Percentiles rank a stretch among this genome's conserved stretches.
phyloP scores from a whole-genome alignment of 2,797 vertebrate genomes.

The Notoglanidium macrostoma region DNA sequence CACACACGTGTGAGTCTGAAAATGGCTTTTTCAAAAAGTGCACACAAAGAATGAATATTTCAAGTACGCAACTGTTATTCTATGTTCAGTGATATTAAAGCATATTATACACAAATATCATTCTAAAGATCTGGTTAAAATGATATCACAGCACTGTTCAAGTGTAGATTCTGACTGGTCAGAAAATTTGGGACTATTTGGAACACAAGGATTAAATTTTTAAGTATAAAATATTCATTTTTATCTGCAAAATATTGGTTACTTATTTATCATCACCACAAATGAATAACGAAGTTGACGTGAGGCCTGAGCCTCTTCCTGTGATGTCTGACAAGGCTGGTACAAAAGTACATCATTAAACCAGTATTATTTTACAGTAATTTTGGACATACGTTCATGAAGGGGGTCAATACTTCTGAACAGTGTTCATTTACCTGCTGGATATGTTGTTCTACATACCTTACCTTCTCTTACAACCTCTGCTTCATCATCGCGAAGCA shows the following conservation, averaged over 20 bases:
- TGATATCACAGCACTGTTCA: background rate
- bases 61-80: background rate
- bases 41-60: background rate
- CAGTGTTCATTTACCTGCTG: background rate
- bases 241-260: background rate
- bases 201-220: background rate
- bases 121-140: background rate
- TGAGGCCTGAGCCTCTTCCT: background rate
- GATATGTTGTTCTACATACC: background rate
- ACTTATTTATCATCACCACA: background rate
- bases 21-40: too few species aligned
- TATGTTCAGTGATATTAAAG: background rate
- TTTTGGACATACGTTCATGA: background rate
- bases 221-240: background rate
- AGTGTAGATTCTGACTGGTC: background rate
- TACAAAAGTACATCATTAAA: background rate
- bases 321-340: background rate
- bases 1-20: background rate
- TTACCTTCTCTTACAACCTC: background rate
- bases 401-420: background rate
- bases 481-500: background rate
- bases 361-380: background rate
- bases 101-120: background rate
- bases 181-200: background rate
- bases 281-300: background rate